Base-by-base conservation (phyloP, 2,113 vertebrate genomes). In the Acanthochromis polyacanthus region DNA sequence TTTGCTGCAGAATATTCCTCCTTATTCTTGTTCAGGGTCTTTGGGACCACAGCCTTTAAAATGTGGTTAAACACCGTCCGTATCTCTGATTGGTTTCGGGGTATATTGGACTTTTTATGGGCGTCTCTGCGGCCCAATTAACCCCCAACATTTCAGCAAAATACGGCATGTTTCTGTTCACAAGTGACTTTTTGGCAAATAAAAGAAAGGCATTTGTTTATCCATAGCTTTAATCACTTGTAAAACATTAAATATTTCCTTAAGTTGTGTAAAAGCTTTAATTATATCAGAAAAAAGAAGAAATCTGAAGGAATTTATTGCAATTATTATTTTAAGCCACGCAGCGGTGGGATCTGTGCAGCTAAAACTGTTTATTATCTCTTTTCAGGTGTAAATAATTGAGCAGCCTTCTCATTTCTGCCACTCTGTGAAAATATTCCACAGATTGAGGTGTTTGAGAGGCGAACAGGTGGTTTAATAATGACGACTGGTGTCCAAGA, bases 391-490 rank as follows among this genome's bases (percentile, higher is more conserved):
- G 30, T 30, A 30, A 30, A 30, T 30, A 30, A 30, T 30, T 30
- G 4, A 30, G 6, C 30, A 30, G 4, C 30, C 5, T 6, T 4
- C 6, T 30, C 4, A 30, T 30, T 6, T 30, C 30, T 30, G 30
- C 30, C 30, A 6, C 30, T 6, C 30, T 4, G 30, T 30, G 30
- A 30, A 30, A 30, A 5, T 30, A 30, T 6, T 25, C 25, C 25
- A 25, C 25, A 25, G 25, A 25, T 25, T 30, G 4, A 30, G 30
- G 4, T 6, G 30, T 4, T 30, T 30, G 30, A 30, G 15, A 57
- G 55, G 17, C 51, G 16, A 74, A 68, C 6, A 38, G n/a, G 32
- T 60, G 57, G 50, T 64, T 79, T 74, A 30, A 60, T 68, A 71
- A 51, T 38, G 22, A 53, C 55, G 23, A 63, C 61, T 61, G 43